Evolutionary conservation across 2,113 vertebrate species (phyloP), one percentile per base, ranked within the genome.

Genomic region (Oncorhynchus nerka): DNA sequence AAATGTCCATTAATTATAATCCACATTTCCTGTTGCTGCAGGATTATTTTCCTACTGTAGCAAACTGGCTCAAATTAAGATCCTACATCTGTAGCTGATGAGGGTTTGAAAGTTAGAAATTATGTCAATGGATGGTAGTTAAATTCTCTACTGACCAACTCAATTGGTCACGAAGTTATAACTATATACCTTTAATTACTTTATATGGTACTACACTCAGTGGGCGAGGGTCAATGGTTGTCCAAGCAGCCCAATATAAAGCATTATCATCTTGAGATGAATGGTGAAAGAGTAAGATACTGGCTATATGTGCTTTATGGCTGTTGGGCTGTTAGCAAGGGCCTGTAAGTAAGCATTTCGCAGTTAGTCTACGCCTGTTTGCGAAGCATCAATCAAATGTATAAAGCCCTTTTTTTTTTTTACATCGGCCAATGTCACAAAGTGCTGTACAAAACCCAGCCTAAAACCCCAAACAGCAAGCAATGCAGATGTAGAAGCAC

Each of bases 261-360:
- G 61, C 22, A 24, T 64, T 15, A 15, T 32, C 6, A 69, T 1
- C 67, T 34, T 34, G 15, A 69, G 67, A 19, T 69, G 20, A 20
- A 32, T 45, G 73, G 28, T 51, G 67, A 73, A 34, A 32, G 30
- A 71, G 28, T 51, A 66, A 71, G 75, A 80, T 26, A 67, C 8
- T 45, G 8, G 32, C 13, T 68, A 6, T 11, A 49, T 75, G 78
- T 82, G 80, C 71, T 85, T 81, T 84, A 45, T 45, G 39, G 8
- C 39, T 45, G 39, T 84, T 9, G 12, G 66, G 12, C 15, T 34
- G 79, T 70, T 74, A 70, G 65, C 72, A 45, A 45, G 39, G 39
- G 39, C 39, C 39, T 2, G 8, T 45, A 45, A 45, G 39, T 45
- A 45, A 45, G 34, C 8, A 45, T 45, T 45, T 45, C 8, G 8